Percentiles rank a stretch among this genome's conserved stretches.
Conservation (phyloP, 2,113 vertebrate species). For the Anhinga rufa region DNA sequence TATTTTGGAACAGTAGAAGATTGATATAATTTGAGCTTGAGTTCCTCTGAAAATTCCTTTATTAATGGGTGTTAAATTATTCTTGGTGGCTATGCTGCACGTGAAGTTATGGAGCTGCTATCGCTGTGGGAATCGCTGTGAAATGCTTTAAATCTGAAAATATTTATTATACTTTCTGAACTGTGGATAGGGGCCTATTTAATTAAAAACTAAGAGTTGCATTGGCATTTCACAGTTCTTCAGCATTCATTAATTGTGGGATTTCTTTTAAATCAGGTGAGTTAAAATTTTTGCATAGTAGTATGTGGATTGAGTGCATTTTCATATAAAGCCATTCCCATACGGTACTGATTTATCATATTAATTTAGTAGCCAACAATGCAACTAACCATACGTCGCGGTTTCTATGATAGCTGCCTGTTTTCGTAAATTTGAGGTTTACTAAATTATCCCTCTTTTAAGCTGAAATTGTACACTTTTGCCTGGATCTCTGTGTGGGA, state of each 20-base stretch:
- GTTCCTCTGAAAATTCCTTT: constrained; percentile 62
- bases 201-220: constrained; percentile 16
- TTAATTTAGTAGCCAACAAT: background rate
- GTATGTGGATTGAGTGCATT: background rate
- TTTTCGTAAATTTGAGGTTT: background rate
- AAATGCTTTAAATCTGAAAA: background rate
- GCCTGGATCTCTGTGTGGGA: background rate
- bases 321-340: background rate
- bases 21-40: constrained; percentile 68
- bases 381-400: rapidly evolving
- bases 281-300: background rate
- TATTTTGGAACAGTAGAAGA: constrained; percentile 75
- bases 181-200: background rate
- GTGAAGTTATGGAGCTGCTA: background rate
- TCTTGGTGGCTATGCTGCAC: constrained; percentile 26
- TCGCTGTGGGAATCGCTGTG: background rate
- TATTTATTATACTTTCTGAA: background rate
- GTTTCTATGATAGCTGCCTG: background rate
- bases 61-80: constrained; percentile 66
- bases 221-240: background rate
- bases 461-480: background rate
- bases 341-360: background rate
- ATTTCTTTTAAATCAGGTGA: background rate
- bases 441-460: background rate
- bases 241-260: background rate